Conservation (phyloP, 2,797 vertebrate genomes). For the Poeciliopsis gracilis region DNA sequence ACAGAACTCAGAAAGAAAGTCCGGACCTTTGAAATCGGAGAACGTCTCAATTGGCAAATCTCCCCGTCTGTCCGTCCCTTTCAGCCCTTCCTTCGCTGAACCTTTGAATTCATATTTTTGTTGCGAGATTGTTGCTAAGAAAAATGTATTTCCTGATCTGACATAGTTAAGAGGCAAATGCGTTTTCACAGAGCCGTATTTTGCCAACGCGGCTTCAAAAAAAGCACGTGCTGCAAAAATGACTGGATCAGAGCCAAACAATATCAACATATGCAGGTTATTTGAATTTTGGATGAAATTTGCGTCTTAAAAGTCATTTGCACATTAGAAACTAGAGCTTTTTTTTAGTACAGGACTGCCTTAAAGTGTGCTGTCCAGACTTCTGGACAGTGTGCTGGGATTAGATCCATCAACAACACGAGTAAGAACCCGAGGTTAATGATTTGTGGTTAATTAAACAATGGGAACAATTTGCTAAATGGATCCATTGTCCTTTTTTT, state of each 20-base stretch:
- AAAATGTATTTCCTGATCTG: neutral
- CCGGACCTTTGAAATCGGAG: too few relatives aligned
- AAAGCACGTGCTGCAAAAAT: neutral
- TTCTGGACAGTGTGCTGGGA: neutral
- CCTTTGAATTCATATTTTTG: neutral
- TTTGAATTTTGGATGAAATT: neutral
- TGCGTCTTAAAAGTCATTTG: neutral
- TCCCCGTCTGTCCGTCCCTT: too few relatives aligned
- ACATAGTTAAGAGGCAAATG: neutral
- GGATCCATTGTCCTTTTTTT: slow-evolving; percentile 13
- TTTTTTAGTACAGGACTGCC: neutral
- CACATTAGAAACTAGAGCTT: too few relatives aligned
- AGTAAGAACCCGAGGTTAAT: slow-evolving; percentile 29
- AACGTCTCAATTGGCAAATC: too few relatives aligned
- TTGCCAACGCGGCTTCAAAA: neutral
- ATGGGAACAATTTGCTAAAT: slow-evolving; percentile 44
- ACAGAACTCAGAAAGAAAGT: too few relatives aligned
- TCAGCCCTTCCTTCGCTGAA: neutral
- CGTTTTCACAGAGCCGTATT: neutral
- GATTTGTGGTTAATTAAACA: slow-evolving; percentile 52
- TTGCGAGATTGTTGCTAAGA: neutral
- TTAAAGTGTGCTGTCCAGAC: neutral
- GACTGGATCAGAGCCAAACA: neutral
- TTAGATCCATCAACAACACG: neutral
- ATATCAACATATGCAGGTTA: neutral